Percentiles rank a stretch among this genome's conserved stretches.
Conservation (phyloP, 2,113 vertebrate genomes). For the Sclerurus mexicanus region DNA sequence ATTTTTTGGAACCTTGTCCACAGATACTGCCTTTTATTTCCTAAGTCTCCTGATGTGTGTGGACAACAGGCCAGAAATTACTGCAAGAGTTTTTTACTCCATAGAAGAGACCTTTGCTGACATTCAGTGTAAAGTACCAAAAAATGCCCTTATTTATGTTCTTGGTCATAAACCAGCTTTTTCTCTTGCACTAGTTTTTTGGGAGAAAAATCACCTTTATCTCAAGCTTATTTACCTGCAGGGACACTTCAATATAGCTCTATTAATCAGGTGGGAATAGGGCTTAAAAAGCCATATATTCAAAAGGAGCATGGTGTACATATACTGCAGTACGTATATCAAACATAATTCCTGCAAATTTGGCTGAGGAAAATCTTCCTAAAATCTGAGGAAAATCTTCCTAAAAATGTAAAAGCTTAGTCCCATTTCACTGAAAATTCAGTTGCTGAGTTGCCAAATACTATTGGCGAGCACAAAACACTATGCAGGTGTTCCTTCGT, state of each 20-base stretch:
- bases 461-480: background rate
- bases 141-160: background rate
- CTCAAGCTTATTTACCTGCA: background rate
- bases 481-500: background rate
- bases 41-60: background rate
- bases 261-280: background rate
- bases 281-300: background rate
- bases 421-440: background rate
- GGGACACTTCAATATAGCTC: background rate
- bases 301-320: background rate
- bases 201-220: background rate
- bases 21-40: background rate
- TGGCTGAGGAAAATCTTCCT: background rate
- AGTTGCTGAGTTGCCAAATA: background rate
- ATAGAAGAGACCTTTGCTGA: background rate
- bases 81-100: background rate
- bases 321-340: background rate
- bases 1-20: background rate
- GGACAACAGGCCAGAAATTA: background rate
- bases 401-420: background rate
- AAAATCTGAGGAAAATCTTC: too few species aligned
- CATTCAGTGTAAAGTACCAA: background rate
- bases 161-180: background rate
- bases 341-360: background rate
- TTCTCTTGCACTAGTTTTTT: background rate